Base-by-base conservation (phyloP, 2,113 vertebrate species). In the Ctenodactylus gundi region DNA sequence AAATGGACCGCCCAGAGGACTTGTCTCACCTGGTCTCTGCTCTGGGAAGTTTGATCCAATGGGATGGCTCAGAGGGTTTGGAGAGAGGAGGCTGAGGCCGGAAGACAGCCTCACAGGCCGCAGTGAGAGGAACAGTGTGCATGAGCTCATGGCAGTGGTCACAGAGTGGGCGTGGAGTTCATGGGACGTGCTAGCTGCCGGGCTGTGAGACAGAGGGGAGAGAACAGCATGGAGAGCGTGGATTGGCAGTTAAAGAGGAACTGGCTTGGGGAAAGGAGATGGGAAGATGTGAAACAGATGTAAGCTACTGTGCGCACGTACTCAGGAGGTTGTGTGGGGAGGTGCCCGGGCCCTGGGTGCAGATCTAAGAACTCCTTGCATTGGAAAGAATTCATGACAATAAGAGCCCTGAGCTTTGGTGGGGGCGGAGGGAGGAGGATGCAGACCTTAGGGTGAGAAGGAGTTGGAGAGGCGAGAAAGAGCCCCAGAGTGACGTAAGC, bases 111-210 rank as follows among this genome's bases (percentile, higher is more conserved):
- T 14, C 53, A 36, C 51, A 44, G 49, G 18, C 44, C 25, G 6
- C 51, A 3, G 7, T 4, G 36, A n/a, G 87, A 39, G 44, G 65
- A 46, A 15, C 0, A 3, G 41, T 2, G 1, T 9, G 53, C 4
- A 29, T 76, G 12, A 25, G 57, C 29, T 3, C n/a, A 44, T 6
- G 6, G 12, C 3, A 11, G 2, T 80, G 65, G 51, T 41, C 11
- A 57, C 4, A 23, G 73, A 64, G n/a, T 27, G 29, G 57, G 36
- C 0, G 25, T 58, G 11, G 51, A n/a, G 31, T 34, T 44, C 29
- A 2, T 58, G 44, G 72, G 60, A 34, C 36, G 1, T 64, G 68
- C 60, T 39, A 49, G 1, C 25, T 1, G 3, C 57, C 1, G 11
- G 27, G 4, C 23, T 17, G 49, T 78, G 57, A 73, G 60, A 64